These are phyloP conservation scores for Anhinga anhinga DNA, from an alignment of 2,113 vertebrate genomes.

Conservation along the genomic window DNA sequence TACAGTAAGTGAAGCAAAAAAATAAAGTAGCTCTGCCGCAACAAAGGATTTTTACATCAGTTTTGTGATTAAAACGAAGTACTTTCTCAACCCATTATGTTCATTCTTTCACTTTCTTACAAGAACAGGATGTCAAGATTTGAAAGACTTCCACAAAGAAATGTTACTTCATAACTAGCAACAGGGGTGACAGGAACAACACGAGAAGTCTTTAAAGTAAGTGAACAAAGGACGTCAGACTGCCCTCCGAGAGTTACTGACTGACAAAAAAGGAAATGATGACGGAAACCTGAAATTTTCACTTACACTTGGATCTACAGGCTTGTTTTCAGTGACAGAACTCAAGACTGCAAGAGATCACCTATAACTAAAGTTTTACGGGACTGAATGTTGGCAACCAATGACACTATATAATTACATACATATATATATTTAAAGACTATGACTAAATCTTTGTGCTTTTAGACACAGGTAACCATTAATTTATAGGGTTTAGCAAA, in stretches of 20 bases:
- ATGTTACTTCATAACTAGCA: not conserved
- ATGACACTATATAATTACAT: no score
- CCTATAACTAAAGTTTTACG: accelerated
- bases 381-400: not conserved
- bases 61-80: not conserved
- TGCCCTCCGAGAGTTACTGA: not conserved
- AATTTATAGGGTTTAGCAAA: not conserved
- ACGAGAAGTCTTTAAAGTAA: not conserved
- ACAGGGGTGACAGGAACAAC: not conserved
- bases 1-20: not conserved
- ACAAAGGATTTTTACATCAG: not conserved
- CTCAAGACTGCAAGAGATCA: no score
- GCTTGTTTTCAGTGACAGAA: not conserved
- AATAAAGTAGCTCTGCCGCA: not conserved
- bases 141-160: not conserved
- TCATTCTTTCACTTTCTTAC: not conserved
- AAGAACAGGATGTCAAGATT: not conserved
- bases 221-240: not conserved
- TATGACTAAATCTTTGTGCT: not conserved
- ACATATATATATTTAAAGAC: not conserved
- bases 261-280: not conserved
- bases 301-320: not conserved
- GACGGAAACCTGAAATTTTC: not conserved
- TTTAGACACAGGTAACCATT: not conserved
- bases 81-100: not conserved